Evolutionary conservation across 2,888 invertebrate species (phyloP).

Genomic region (Polymixis flavicincta): DNA sequence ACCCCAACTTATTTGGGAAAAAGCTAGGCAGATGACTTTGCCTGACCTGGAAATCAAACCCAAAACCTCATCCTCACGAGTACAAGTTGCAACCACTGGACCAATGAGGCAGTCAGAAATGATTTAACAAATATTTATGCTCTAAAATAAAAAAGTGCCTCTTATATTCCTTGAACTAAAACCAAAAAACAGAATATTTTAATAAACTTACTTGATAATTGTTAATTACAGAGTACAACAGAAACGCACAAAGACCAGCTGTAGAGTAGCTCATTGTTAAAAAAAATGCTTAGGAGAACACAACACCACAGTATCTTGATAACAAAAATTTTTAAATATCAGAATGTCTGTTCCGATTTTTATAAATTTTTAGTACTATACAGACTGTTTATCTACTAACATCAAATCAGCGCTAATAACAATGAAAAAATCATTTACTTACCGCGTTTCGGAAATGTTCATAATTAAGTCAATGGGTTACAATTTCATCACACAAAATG

Average conservation of each 20-base stretch:
- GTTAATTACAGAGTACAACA: not conserved
- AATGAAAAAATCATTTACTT: not conserved
- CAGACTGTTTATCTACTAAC: not conserved
- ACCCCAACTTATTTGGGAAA: no score
- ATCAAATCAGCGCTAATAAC: not conserved
- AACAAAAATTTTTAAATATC: not conserved
- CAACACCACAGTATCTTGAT: not conserved
- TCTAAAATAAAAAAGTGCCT: no score
- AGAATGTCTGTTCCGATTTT: not conserved
- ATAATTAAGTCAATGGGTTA: not conserved
- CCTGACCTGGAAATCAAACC: not conserved
- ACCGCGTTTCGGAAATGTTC: not conserved
- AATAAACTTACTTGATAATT: conserved; percentile 11
- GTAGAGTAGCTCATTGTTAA: conserved; percentile 7
- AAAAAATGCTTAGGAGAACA: not conserved
- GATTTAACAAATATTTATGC: not conserved
- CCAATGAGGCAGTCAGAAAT: not conserved
- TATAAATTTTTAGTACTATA: conserved; percentile 9
- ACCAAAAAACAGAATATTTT: not conserved
- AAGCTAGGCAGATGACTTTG: not conserved
- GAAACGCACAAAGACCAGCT: not conserved
- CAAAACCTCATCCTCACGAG: not conserved
- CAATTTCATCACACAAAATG: not conserved
- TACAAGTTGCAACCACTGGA: no score
- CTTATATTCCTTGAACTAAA: not conserved